phyloP scores from a whole-genome alignment of 1,140 invertebrate genomes.

The Neuroterus valhalla region DNA sequence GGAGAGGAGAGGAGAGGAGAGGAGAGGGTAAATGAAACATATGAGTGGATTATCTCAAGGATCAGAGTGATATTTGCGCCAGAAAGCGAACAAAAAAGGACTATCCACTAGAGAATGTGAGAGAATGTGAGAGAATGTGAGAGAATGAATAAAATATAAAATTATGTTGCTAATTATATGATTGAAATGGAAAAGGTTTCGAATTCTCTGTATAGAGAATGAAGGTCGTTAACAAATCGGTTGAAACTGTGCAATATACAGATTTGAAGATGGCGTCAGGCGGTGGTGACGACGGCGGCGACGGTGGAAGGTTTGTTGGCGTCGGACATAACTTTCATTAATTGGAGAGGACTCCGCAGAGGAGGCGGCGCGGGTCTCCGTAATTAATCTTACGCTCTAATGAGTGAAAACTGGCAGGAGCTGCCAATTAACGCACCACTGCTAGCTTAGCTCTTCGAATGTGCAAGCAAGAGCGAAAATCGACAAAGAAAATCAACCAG shows the following conservation, averaged over 20 bases:
- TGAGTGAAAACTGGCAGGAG: slow-evolving; percentile 71
- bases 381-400: slow-evolving; percentile 72
- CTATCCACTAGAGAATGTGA: too few species aligned
- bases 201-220: neutral
- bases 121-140: too few species aligned
- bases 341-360: slow-evolving; percentile 65
- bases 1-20: too few species aligned
- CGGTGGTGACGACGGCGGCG: slow-evolving; percentile 48
- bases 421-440: slow-evolving; percentile 70
- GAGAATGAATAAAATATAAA: too few species aligned
- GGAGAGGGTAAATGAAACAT: too few species aligned
- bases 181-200: too few species aligned
- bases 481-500: slow-evolving; percentile 6
- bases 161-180: too few species aligned
- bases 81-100: too few species aligned
- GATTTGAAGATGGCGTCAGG: slow-evolving; percentile 50
- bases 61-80: too few species aligned
- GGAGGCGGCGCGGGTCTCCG: slow-evolving; percentile 54
- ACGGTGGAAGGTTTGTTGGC: slow-evolving; percentile 65
- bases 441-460: slow-evolving; percentile 56
- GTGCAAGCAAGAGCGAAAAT: slow-evolving; percentile 43
- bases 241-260: slow-evolving; percentile 30
- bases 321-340: slow-evolving; percentile 71
- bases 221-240: slow-evolving; percentile 35
- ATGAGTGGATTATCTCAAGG: too few species aligned